A percentile compares a stretch with the other conserved stretches of the same genome.
Evolutionary conservation across 2,797 vertebrate species (phyloP).

Genomic region (Hybognathus amarus): DNA sequence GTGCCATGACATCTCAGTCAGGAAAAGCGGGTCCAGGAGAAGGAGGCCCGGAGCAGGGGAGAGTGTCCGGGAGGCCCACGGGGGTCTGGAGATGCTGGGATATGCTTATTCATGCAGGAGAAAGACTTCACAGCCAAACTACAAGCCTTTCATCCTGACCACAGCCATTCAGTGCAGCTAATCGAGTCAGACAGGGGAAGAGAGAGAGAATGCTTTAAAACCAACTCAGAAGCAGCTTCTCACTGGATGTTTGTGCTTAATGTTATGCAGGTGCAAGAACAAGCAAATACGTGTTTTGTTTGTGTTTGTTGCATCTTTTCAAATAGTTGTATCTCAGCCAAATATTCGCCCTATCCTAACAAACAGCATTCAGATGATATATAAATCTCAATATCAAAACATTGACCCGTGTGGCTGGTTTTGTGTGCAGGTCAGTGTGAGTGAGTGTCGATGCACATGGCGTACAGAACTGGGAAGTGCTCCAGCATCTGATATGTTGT

Average conservation of each 20-base stretch:
- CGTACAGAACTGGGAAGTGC: too few species aligned
- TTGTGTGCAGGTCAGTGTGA: too few species aligned
- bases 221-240: not conserved
- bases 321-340: too few species aligned
- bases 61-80: not conserved
- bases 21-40: not conserved
- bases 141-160: slow-evolving; percentile 2
- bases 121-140: not conserved
- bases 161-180: not conserved
- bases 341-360: too few species aligned
- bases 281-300: too few species aligned
- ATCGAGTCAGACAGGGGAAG: not conserved
- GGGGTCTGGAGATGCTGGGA: slow-evolving; percentile 2
- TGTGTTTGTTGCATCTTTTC: too few species aligned
- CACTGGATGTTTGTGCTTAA: not conserved
- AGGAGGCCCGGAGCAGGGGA: slow-evolving; percentile 20
- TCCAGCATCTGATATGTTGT: not conserved
- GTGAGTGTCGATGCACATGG: not conserved
- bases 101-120: slow-evolving; percentile 32
- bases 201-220: not conserved
- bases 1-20: not conserved
- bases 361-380: too few species aligned
- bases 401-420: too few species aligned
- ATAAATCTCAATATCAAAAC: too few species aligned
- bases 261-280: not conserved